phyloP scores from a whole-genome alignment of 2,797 vertebrate species.

The Coregonus ussuriensis region DNA sequence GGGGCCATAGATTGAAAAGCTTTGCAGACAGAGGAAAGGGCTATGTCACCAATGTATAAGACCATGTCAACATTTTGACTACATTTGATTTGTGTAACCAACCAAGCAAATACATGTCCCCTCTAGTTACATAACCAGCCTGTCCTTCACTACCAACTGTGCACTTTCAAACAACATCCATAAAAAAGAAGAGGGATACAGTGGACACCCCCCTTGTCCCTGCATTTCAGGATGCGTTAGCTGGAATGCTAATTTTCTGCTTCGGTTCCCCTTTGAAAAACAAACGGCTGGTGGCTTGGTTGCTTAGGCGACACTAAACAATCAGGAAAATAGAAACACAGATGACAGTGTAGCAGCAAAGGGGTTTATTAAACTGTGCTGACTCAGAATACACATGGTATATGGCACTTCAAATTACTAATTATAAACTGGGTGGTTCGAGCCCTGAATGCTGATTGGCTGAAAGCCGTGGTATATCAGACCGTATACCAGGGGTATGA shows the following conservation, averaged over 20 bases:
- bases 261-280: slow-evolving; percentile 56
- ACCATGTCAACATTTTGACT: background rate
- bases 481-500: too few species aligned
- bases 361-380: background rate
- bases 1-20: background rate
- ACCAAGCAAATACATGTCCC: background rate
- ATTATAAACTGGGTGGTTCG: too few species aligned
- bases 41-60: background rate
- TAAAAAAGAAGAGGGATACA: too few species aligned
- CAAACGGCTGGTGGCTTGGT: slow-evolving; percentile 40
- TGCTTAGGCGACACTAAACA: slow-evolving; percentile 49
- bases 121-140: background rate
- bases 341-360: background rate
- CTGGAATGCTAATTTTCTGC: slow-evolving; percentile 55
- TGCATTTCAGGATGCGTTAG: slow-evolving; percentile 32
- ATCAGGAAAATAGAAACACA: slow-evolving; percentile 17
- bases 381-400: too few species aligned
- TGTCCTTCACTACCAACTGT: background rate
- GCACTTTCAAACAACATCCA: background rate
- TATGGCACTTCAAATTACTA: too few species aligned
- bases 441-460: too few species aligned
- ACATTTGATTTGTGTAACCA: too few species aligned
- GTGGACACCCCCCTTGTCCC: slow-evolving; percentile 2
- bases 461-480: background rate
- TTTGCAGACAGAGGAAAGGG: background rate